These are phyloP conservation scores for Diplosoma virens DNA, from an alignment of 23 tunicate species.

Conservation along the genomic window DNA sequence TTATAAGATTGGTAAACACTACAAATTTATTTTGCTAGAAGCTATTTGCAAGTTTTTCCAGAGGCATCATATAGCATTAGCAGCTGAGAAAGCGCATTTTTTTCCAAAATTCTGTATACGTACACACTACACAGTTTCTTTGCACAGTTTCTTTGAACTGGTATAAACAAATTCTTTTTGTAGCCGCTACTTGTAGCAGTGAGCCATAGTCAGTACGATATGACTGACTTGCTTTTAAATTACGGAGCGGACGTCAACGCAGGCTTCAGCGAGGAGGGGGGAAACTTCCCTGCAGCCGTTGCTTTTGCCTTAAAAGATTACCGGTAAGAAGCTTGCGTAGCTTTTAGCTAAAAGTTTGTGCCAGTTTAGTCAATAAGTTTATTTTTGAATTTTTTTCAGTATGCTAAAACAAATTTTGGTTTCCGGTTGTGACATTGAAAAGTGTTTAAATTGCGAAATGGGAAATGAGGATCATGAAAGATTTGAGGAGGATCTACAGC, in stretches of 20 bases:
- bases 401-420: constrained; percentile 72
- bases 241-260: constrained; percentile 90
- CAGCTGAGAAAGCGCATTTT: too few relatives aligned
- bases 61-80: too few relatives aligned
- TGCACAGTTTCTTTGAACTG: too few relatives aligned
- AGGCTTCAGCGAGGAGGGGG: constrained; percentile 54
- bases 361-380: neutral
- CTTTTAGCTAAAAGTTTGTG: neutral
- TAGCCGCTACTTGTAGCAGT: constrained; percentile 83
- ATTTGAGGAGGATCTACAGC: constrained; percentile 26
- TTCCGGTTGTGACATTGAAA: constrained; percentile 72
- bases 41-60: too few relatives aligned
- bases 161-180: neutral
- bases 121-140: too few relatives aligned
- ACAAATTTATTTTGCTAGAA: too few relatives aligned
- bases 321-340: constrained; percentile 35
- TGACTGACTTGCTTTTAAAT: constrained; percentile 50
- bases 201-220: constrained; percentile 79
- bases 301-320: constrained; percentile 79
- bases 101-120: too few relatives aligned
- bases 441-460: constrained; percentile 56
- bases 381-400: constrained; percentile 16
- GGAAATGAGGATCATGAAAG: constrained; percentile 53
- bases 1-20: too few relatives aligned
- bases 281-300: constrained; percentile 66